phyloP scores from a whole-genome alignment of 2,113 vertebrate species.

The Eclectus roratus region DNA sequence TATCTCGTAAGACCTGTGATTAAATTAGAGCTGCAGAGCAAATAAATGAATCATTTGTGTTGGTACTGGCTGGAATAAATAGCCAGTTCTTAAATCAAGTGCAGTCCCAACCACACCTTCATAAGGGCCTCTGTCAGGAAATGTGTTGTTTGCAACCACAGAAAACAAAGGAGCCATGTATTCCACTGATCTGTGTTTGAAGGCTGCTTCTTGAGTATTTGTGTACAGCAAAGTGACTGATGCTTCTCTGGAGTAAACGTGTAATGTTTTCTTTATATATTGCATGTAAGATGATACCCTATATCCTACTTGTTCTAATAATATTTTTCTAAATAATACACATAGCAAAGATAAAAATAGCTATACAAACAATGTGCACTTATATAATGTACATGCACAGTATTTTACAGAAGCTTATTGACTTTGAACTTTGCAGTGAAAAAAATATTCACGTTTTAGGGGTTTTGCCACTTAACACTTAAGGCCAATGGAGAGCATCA shows the following conservation, averaged over 20 bases:
- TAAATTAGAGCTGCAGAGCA: background rate
- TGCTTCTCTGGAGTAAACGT: background rate
- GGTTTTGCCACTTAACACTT: background rate
- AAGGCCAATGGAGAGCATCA: background rate
- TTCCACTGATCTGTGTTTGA: background rate
- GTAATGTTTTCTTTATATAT: background rate
- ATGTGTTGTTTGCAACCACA: background rate
- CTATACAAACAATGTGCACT: background rate
- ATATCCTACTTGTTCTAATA: background rate
- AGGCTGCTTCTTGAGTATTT: background rate
- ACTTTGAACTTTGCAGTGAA: background rate
- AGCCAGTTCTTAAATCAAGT: background rate
- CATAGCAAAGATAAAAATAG: background rate
- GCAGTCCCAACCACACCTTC: background rate
- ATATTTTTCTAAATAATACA: background rate
- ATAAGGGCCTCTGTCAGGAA: background rate
- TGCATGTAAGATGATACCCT: background rate
- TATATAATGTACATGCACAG: rapidly evolving
- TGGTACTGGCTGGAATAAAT: background rate
- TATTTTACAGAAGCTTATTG: background rate
- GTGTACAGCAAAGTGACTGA: background rate
- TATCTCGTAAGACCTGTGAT: background rate
- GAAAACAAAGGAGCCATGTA: background rate
- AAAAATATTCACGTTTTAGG: background rate
- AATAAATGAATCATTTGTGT: background rate